Conservation (phyloP, 2,113 vertebrate species). For the Speoplatyrhinus poulsoni region DNA sequence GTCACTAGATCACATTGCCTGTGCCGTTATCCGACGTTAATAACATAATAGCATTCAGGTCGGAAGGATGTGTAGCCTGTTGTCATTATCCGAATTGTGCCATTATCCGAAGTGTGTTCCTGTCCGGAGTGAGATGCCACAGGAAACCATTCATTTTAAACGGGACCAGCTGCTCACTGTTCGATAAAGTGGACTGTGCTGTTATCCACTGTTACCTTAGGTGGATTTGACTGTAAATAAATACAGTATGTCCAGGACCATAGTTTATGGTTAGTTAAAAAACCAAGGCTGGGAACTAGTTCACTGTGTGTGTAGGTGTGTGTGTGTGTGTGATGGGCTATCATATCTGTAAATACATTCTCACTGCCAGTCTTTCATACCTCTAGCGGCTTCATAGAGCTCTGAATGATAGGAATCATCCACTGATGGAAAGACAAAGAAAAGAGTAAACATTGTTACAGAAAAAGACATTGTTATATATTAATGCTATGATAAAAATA, state of each 20-base stretch:
- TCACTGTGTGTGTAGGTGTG: not conserved
- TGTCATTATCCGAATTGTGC: not conserved
- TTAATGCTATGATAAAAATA: not conserved
- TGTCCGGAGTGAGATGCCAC: too few relatives aligned
- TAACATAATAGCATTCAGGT: too few relatives aligned
- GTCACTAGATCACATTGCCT: too few relatives aligned
- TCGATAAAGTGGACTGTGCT: too few relatives aligned
- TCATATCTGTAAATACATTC: too few relatives aligned
- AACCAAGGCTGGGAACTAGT: not conserved
- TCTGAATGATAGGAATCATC: constrained; percentile 91
- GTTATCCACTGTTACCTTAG: not conserved
- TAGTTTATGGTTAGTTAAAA: not conserved
- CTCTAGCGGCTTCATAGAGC: constrained; percentile 92
- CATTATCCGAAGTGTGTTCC: too few relatives aligned
- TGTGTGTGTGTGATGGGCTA: too few relatives aligned
- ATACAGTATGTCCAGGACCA: not conserved
- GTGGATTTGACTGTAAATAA: not conserved
- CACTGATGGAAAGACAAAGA: constrained; percentile 72
- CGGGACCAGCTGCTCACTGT: too few relatives aligned
- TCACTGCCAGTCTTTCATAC: constrained; percentile 62
- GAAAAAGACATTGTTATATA: too few relatives aligned
- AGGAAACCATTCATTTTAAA: too few relatives aligned
- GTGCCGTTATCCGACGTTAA: too few relatives aligned
- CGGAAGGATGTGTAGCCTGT: too few relatives aligned
- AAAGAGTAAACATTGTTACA: not conserved